A percentile compares a stretch with the other conserved stretches of the same genome.
Evolutionary conservation across 2,888 invertebrate genomes (phyloP).

Genomic region (Plutella xylostella): DNA sequence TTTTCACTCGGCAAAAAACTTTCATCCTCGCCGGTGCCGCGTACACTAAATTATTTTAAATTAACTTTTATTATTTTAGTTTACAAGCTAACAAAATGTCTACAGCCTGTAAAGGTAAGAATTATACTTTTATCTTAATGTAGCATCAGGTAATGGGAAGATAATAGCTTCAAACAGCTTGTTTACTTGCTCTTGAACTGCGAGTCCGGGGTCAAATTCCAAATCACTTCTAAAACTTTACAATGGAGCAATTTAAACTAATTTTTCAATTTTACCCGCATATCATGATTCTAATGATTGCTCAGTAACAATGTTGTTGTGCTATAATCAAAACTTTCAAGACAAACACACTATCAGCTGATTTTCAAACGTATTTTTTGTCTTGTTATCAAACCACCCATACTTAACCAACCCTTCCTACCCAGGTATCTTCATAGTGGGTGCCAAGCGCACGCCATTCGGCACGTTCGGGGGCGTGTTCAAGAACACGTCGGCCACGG

Average conservation of each 20-base stretch:
- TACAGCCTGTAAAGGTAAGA: conserved; percentile 50
- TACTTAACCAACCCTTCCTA: background rate
- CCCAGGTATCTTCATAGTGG: conserved; percentile 91
- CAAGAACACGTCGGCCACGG: conserved; percentile 77
- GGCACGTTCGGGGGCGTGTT: conserved; percentile 93
- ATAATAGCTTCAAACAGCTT: conserved; percentile 3
- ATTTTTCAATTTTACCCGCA: conserved; percentile 3
- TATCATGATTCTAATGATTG: background rate
- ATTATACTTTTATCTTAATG: background rate
- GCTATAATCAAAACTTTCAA: too few species aligned
- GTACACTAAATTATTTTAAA: background rate
- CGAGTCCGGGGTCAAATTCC: conserved; percentile 33
- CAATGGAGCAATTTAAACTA: conserved; percentile 9
- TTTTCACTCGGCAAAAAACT: too few species aligned
- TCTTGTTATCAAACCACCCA: background rate
- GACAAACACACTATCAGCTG: too few species aligned
- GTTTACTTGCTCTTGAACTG: conserved; percentile 1
- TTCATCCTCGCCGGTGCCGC: background rate
- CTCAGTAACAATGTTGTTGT: background rate
- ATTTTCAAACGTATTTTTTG: background rate
- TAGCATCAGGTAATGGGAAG: background rate
- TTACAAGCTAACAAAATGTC: conserved; percentile 36
- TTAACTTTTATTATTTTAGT: background rate
- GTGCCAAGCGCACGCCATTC: conserved; percentile 96
- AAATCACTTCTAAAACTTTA: conserved; percentile 12